Evolutionary conservation across 2,113 vertebrate genomes (phyloP).

Genomic region (Emydocephalus ijimae): DNA sequence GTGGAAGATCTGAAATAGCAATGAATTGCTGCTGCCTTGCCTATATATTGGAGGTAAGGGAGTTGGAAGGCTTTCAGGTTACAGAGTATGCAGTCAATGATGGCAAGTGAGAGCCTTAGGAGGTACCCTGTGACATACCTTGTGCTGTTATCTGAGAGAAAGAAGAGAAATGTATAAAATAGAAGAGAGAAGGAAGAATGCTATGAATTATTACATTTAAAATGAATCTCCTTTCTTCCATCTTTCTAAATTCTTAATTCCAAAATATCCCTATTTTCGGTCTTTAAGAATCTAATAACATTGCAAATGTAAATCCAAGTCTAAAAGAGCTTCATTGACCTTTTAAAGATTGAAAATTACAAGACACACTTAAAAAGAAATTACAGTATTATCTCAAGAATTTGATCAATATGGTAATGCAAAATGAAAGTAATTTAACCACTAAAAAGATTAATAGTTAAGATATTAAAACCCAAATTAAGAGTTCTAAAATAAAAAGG

Average conservation of each 20-base stretch:
- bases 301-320: not conserved
- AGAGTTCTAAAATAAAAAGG: not conserved
- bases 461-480: not conserved
- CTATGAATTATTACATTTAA: not conserved
- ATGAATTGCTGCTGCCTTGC: not conserved
- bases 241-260: not conserved
- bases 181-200: not conserved
- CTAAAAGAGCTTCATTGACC: not conserved
- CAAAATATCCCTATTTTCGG: not conserved
- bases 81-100: not conserved
- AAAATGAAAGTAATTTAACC: not conserved
- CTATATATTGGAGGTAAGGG: not conserved
- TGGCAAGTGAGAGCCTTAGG: not conserved
- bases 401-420: not conserved
- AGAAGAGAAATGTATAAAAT: not conserved
- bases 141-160: not conserved
- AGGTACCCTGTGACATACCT: not conserved
- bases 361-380: not conserved
- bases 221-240: not conserved
- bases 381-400: not conserved
- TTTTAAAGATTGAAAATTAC: not conserved
- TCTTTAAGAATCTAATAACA: not conserved
- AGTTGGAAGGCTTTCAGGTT: not conserved
- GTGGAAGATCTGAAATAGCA: not conserved
- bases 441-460: not conserved